These are phyloP conservation scores for Dicentrarchus labrax DNA, from an alignment of 2,113 vertebrate species.

Conservation along the genomic window DNA sequence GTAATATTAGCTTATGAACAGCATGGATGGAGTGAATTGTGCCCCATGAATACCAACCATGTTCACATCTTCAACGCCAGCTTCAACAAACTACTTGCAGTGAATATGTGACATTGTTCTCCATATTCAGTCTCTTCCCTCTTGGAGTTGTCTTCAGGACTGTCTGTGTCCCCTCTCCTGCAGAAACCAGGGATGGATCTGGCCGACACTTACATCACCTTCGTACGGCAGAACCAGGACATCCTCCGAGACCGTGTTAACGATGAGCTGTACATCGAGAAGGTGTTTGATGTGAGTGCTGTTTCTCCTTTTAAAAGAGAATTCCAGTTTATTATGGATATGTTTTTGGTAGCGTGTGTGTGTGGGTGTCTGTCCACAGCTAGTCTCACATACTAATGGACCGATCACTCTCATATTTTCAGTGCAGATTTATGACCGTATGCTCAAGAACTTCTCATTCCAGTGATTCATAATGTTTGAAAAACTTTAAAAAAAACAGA, in stretches of 20 bases:
- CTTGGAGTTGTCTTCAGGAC: neutral
- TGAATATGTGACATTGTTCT: neutral
- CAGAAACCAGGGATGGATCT: slow-evolving; percentile 98
- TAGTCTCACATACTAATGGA: no score
- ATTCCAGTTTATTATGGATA: no score
- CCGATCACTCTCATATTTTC: no score
- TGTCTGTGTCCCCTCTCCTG: slow-evolving; percentile 40
- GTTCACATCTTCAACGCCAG: slow-evolving; percentile 2
- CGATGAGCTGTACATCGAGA: slow-evolving; percentile 94
- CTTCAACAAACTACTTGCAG: neutral
- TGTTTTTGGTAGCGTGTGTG: no score
- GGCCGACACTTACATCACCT: slow-evolving; percentile 96
- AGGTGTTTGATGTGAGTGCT: slow-evolving; percentile 94
- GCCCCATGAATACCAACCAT: slow-evolving; percentile 4
- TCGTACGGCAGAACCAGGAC: slow-evolving; percentile 97
- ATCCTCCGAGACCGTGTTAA: slow-evolving; percentile 93
- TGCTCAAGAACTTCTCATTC: no score
- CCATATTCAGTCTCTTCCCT: neutral
- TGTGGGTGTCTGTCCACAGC: no score
- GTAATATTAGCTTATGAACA: neutral
- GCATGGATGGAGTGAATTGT: slow-evolving; percentile 6
- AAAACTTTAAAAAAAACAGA: no score
- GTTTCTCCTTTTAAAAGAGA: neutral
- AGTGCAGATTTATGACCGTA: no score
- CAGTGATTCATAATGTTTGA: no score